Evolutionary conservation across 2,797 vertebrate genomes (phyloP), one percentile per base, ranked within the genome.

Genomic region (Xiphophorus birchmanni): DNA sequence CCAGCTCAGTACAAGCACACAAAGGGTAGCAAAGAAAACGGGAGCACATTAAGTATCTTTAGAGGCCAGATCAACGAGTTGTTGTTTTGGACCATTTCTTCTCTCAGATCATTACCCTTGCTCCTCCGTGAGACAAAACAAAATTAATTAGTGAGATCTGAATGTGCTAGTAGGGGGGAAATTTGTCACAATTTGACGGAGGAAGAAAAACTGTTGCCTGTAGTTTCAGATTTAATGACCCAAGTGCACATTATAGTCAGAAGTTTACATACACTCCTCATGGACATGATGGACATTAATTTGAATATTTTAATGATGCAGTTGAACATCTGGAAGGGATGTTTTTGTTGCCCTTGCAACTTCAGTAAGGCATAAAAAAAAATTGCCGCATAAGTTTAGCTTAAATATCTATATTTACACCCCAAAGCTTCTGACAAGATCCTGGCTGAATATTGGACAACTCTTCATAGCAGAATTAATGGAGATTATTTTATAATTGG

Each of bases 151-250:
- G 50, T 12, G 63, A 74, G 60, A 76, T 80, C 71, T n/a, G 76
- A n/a, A 73, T 52, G 32, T 65, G 54, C 48, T 60, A 45, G 15
- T 18, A 58, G 75, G 32, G 35, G 75, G 29, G 26, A 5, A 74
- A 58, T 71, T 42, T 74, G 45, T 75, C 65, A 63, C n/a, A n/a
- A 75, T 45, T 21, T 44, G 35, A 40, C 73, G 32, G 8, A 69
- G 52, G 18, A 26, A 48, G 23, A 4, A 23, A 56, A 32, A 42
- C 73, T 32, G 32, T 54, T 67, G 65, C 48, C 42, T 75, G 23
- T n/a, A 48, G 74, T 69, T 77, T 74, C 5, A 63, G 37, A 80
- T 79, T 79, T 75, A 73, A 78, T 32, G 42, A 71, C 65, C 74
- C 50, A 1, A 65, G 26, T 17, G 69, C 13, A 47, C 15, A 29